Evolutionary conservation across 1,140 invertebrate species (phyloP).

Genomic region (Harpegnathos saltator): DNA sequence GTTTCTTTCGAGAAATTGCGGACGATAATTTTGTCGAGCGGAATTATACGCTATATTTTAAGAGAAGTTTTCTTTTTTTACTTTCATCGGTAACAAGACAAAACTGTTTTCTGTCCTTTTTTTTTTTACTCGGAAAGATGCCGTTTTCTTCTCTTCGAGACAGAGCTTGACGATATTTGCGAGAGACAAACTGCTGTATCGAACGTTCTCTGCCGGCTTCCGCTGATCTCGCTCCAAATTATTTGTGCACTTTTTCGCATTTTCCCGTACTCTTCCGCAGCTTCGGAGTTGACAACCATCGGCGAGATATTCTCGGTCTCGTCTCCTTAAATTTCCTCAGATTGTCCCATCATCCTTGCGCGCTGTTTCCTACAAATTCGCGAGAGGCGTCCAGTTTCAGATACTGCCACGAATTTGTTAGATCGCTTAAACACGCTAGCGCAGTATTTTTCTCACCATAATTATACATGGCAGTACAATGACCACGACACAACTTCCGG

Average conservation of each 20-base stretch:
- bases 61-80: background rate
- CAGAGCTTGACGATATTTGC: no score
- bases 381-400: background rate
- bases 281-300: background rate
- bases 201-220: no score
- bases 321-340: conserved; percentile 30
- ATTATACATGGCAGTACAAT: conserved; percentile 35
- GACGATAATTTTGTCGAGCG: background rate
- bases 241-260: conserved; percentile 5
- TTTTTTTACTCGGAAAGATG: no score
- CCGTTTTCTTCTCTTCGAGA: no score
- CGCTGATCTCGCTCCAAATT: background rate
- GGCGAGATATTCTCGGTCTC: conserved; percentile 1
- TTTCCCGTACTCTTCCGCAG: conserved; percentile 9
- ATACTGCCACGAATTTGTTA: background rate
- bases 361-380: conserved; percentile 12
- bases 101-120: no score
- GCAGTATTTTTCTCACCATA: background rate
- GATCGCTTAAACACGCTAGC: background rate
- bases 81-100: no score
- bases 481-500: conserved; percentile 40
- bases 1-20: no score
- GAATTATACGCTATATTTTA: background rate
- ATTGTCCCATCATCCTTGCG: background rate
- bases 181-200: no score